Evolutionary conservation across 2,113 vertebrate species (phyloP).

Genomic region (Typhlomys cinereus): DNA sequence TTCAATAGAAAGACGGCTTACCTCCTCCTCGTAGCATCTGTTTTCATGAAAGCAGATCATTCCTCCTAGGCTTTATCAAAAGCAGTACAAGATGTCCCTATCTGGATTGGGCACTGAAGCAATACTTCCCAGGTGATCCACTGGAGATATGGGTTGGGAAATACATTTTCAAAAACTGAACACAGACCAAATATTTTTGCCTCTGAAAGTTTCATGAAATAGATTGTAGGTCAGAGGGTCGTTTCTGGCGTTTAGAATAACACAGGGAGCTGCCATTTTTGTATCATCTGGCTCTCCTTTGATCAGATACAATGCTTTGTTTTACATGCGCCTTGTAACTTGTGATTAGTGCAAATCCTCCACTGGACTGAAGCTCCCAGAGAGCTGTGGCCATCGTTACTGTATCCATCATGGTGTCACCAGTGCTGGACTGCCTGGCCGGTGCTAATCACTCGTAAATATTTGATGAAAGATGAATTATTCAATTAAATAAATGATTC

Average conservation of each 20-base stretch:
- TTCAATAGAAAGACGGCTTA: conserved; percentile 8
- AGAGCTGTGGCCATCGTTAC: neutral
- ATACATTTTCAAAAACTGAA: neutral
- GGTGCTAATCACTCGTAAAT: neutral
- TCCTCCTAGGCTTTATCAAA: neutral
- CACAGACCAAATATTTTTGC: neutral
- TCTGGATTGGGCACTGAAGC: neutral
- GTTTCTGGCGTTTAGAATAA: neutral
- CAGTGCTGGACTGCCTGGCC: neutral
- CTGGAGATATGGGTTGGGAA: neutral
- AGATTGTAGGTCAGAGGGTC: neutral
- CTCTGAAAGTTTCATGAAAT: neutral
- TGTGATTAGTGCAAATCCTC: neutral
- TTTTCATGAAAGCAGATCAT: neutral
- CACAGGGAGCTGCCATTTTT: neutral
- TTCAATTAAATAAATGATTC: conserved; percentile 25
- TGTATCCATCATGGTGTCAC: neutral
- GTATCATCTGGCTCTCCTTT: neutral
- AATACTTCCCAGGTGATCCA: neutral
- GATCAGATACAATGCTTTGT: neutral
- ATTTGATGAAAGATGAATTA: conserved; percentile 14
- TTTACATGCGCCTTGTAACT: neutral
- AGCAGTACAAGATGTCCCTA: neutral
- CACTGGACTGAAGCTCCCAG: neutral
- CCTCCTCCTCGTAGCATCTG: neutral